Evolutionary conservation across 2,797 vertebrate species (phyloP).

Genomic region (Sebastes kiyomatsui): DNA sequence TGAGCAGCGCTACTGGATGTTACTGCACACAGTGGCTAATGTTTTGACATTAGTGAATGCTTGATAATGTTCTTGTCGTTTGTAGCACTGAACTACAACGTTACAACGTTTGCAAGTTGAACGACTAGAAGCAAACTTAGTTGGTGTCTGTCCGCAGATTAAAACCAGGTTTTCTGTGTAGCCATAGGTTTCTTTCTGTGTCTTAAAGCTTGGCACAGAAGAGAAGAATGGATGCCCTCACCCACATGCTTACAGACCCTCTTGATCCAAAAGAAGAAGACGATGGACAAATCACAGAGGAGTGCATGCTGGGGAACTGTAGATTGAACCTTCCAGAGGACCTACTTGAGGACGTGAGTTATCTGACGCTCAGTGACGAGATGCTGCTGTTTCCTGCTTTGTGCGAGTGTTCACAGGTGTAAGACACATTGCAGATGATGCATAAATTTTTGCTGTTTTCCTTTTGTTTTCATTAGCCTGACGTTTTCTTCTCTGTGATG

Average conservation of each 20-base stretch:
- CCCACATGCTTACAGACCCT: slow-evolving; percentile 92
- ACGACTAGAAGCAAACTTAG: neutral
- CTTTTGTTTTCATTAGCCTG: slow-evolving; percentile 83
- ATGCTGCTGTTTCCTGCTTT: neutral
- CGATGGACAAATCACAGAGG: slow-evolving; percentile 89
- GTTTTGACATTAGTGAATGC: slow-evolving; percentile 7
- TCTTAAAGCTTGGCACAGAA: neutral
- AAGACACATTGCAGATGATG: neutral
- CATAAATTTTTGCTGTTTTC: neutral
- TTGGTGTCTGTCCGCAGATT: neutral
- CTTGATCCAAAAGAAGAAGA: slow-evolving; percentile 88
- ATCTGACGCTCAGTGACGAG: neutral
- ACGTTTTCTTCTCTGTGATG: slow-evolving; percentile 95
- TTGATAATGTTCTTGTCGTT: neutral
- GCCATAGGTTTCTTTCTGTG: neutral
- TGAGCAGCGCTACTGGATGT: neutral
- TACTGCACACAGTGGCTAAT: neutral
- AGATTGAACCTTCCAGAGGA: slow-evolving; percentile 93
- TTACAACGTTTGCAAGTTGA: neutral
- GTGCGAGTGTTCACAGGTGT: neutral
- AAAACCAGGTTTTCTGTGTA: neutral
- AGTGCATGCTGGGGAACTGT: slow-evolving; percentile 91
- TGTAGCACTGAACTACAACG: neutral
- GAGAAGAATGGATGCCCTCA: slow-evolving; percentile 89
- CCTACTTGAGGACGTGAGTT: slow-evolving; percentile 93